Percentiles rank a stretch among this genome's conserved stretches.
Conservation (phyloP, 2,113 vertebrate genomes). For the Taxidea taxus region DNA sequence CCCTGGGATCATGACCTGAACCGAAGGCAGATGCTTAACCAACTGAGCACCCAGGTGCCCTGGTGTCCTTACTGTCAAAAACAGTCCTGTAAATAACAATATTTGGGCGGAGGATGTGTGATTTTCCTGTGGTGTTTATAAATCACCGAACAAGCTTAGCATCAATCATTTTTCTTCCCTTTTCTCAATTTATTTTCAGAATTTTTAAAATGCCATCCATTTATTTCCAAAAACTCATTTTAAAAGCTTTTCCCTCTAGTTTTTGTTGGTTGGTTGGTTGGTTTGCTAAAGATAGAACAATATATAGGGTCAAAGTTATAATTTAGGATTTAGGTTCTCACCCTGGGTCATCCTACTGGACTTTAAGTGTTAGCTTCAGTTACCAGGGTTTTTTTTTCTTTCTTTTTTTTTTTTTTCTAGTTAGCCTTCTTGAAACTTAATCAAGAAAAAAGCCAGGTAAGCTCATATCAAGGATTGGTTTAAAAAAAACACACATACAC, state of each 20-base stretch:
- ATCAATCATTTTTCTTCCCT: background rate
- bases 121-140: background rate
- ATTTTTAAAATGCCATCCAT: background rate
- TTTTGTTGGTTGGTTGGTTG: background rate
- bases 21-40: too few species aligned
- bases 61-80: background rate
- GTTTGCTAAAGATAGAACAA: background rate
- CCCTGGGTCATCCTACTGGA: background rate
- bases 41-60: too few species aligned
- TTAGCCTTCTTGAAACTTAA: slow-evolving; percentile 4
- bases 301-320: background rate
- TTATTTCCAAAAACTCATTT: background rate
- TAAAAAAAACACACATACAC: background rate
- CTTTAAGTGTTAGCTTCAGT: background rate
- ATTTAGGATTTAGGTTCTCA: background rate
- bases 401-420: background rate
- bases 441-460: background rate
- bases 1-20: too few species aligned
- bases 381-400: background rate
- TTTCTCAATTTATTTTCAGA: background rate
- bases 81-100: background rate
- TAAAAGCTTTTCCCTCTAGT: background rate
- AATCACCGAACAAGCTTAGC: background rate
- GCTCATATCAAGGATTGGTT: background rate
- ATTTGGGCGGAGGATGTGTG: background rate